phyloP scores from a whole-genome alignment of 2,113 vertebrate species.

The Camelus dromedarius region DNA sequence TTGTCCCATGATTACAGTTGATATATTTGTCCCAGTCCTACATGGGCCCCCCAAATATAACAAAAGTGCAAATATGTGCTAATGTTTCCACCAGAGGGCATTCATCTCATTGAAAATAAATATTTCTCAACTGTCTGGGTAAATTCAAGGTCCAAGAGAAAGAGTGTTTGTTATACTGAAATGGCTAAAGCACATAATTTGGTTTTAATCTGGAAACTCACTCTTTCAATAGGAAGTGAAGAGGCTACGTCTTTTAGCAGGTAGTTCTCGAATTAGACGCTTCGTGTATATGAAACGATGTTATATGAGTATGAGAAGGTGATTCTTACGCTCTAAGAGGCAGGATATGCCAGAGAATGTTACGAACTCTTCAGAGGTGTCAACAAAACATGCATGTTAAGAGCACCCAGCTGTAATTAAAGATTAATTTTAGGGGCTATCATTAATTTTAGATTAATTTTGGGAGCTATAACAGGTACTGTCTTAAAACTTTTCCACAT shows the following conservation, averaged over 20 bases:
- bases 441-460: background rate
- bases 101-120: constrained; percentile 54
- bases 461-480: background rate
- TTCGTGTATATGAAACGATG: background rate
- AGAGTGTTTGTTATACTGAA: background rate
- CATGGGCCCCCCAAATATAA: background rate
- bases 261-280: background rate
- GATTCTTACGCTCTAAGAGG: background rate
- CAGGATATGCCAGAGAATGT: background rate
- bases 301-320: background rate
- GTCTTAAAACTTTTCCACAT: background rate
- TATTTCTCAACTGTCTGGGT: constrained; percentile 1
- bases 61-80: constrained; percentile 3
- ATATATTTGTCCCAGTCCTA: background rate
- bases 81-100: constrained; percentile 57
- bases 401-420: background rate
- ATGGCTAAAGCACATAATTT: constrained; percentile 25
- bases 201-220: constrained; percentile 6
- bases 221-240: background rate
- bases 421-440: background rate
- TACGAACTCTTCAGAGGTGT: background rate
- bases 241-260: background rate
- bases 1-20: background rate
- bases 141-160: constrained; percentile 24
- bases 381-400: background rate